phyloP scores from a whole-genome alignment of 2,888 invertebrate genomes.

The Bellardia pandia region DNA sequence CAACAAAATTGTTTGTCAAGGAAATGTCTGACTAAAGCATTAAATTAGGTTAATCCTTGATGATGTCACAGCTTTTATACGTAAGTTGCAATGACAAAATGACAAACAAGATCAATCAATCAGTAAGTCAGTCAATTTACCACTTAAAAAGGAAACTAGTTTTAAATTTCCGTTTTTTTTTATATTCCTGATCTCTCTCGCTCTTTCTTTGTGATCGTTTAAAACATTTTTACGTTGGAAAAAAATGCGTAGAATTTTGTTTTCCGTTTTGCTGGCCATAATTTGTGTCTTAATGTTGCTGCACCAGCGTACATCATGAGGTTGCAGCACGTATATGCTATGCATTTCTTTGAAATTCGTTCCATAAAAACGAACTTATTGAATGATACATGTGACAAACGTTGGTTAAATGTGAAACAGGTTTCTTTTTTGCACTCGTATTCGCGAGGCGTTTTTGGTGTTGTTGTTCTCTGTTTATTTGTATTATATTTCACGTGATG shows the following conservation, averaged over 20 bases:
- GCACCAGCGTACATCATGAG: not conserved
- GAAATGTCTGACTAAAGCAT: conserved; percentile 23
- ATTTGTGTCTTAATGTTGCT: conserved; percentile 38
- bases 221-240: conserved; percentile 43
- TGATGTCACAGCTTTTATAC: conserved; percentile 61
- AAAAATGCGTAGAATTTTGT: conserved; percentile 71
- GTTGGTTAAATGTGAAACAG: conserved; percentile 61
- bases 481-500: conserved; percentile 54
- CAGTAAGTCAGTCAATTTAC: conserved; percentile 72
- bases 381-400: conserved; percentile 71
- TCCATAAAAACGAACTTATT: conserved; percentile 69
- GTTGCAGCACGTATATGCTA: not conserved
- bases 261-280: conserved; percentile 63
- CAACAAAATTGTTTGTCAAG: not conserved
- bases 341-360: conserved; percentile 63
- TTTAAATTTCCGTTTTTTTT: conserved; percentile 20
- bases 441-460: not conserved
- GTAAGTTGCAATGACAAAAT: conserved; percentile 63
- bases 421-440: conserved; percentile 58
- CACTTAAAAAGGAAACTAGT: conserved; percentile 71
- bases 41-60: conserved; percentile 69
- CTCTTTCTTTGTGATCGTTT: not conserved
- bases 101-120: conserved; percentile 73
- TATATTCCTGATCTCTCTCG: not conserved
- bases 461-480: conserved; percentile 28